Percentiles rank a stretch among this genome's conserved stretches.
Conservation (phyloP, 2,888 invertebrate genomes). For the Cheilosia scutellata region DNA sequence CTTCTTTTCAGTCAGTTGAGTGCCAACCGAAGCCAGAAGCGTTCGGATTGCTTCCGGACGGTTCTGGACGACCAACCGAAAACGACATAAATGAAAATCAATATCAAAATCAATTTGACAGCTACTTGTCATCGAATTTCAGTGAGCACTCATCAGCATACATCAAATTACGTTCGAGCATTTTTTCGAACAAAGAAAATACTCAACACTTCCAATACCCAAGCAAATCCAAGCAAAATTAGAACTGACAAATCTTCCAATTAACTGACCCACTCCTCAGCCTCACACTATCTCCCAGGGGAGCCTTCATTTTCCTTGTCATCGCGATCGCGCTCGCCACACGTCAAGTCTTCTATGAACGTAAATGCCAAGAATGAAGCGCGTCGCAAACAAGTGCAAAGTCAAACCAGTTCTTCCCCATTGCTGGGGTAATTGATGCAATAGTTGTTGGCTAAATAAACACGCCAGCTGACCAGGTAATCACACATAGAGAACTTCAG, state of each 20-base stretch:
- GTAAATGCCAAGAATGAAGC: conserved; percentile 62
- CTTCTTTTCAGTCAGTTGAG: too few species aligned
- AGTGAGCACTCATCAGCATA: too few species aligned
- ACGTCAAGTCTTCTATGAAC: background rate
- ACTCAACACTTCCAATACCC: conserved; percentile 14
- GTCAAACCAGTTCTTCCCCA: conserved; percentile 31
- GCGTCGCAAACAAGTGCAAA: conserved; percentile 1
- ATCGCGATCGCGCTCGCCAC: conserved; percentile 4
- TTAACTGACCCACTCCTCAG: conserved; percentile 63
- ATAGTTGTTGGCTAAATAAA: conserved; percentile 51
- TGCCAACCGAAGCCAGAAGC: too few species aligned
- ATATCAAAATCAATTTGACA: background rate
- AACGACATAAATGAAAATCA: too few species aligned
- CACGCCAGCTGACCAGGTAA: conserved; percentile 26
- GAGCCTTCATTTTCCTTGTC: conserved; percentile 42
- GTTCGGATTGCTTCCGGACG: too few species aligned
- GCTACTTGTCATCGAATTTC: too few species aligned
- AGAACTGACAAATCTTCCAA: conserved; percentile 69
- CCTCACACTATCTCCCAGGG: conserved; percentile 51
- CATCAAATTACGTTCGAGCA: conserved; percentile 16
- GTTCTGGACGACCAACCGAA: too few species aligned
- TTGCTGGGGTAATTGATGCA: conserved; percentile 45
- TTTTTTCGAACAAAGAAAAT: conserved; percentile 21
- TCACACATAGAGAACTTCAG: conserved; percentile 2
- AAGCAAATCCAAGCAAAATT: conserved; percentile 65